Conservation (phyloP, 2,113 vertebrate species). For the Mesembrinibis cayennensis region DNA sequence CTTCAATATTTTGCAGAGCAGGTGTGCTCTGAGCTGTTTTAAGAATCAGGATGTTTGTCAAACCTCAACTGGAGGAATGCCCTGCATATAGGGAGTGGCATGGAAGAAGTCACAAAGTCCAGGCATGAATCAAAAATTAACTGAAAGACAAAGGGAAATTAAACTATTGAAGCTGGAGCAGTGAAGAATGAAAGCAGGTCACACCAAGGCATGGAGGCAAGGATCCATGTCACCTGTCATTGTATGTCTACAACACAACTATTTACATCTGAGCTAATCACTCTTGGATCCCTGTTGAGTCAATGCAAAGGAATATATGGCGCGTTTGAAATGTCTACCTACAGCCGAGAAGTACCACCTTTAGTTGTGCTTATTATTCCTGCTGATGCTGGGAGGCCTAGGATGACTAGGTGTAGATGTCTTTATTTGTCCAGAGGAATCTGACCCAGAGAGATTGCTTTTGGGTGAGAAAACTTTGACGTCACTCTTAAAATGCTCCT, state of each 20-base stretch:
- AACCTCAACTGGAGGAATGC: neutral
- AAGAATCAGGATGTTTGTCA: neutral
- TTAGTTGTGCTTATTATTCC: neutral
- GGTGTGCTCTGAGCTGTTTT: neutral
- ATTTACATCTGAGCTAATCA: neutral
- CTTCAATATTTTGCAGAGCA: neutral
- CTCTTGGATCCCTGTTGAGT: neutral
- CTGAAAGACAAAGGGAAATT: neutral
- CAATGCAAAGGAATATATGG: neutral
- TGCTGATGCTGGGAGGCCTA: neutral
- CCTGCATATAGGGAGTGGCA: neutral
- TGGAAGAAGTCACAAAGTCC: neutral
- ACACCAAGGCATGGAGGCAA: neutral
- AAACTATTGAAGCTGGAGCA: accelerated
- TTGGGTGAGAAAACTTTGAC: neutral
- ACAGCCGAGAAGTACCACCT: neutral
- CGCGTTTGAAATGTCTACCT: neutral
- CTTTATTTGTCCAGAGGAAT: neutral
- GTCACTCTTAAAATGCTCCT: neutral
- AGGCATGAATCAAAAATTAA: neutral
- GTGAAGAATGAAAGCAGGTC: neutral
- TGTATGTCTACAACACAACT: neutral
- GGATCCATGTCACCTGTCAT: neutral
- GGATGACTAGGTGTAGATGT: neutral
- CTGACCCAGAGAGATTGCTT: neutral